Evolutionary conservation across 2,113 vertebrate genomes (phyloP).

Genomic region (Pardalotus punctatus): DNA sequence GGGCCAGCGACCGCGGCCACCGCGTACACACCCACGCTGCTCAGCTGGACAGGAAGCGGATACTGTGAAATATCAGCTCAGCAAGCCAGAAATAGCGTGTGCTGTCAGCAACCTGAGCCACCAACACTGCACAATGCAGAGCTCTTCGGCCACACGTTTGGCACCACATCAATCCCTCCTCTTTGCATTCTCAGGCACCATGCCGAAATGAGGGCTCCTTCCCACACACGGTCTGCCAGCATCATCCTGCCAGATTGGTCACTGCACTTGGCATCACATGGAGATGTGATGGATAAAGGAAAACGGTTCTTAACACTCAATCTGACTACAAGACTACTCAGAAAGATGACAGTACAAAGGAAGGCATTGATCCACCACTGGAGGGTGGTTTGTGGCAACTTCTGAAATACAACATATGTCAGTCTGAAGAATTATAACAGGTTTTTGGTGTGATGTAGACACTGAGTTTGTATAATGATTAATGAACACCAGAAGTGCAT

Average conservation of each 20-base stretch:
- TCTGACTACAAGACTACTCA: neutral
- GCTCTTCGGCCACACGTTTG: rapidly evolving
- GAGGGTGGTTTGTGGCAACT: neutral
- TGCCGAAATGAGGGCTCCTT: neutral
- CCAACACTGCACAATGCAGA: rapidly evolving
- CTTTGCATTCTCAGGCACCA: rapidly evolving
- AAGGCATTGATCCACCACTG: no score
- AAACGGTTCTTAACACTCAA: neutral
- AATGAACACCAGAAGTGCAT: neutral
- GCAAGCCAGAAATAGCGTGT: rapidly evolving
- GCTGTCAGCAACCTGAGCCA: neutral
- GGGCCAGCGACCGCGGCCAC: rapidly evolving
- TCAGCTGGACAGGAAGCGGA: neutral
- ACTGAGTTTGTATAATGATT: neutral
- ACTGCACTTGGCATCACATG: neutral
- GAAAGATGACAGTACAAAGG: neutral
- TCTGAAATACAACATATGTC: neutral
- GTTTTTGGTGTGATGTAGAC: neutral
- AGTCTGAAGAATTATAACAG: neutral
- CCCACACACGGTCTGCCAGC: no score
- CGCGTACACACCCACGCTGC: rapidly evolving
- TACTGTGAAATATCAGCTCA: neutral
- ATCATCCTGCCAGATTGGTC: neutral
- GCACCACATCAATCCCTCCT: rapidly evolving
- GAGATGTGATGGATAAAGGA: neutral